phyloP scores from a whole-genome alignment of 1,140 invertebrate species.

The Ceratina calcarata region DNA sequence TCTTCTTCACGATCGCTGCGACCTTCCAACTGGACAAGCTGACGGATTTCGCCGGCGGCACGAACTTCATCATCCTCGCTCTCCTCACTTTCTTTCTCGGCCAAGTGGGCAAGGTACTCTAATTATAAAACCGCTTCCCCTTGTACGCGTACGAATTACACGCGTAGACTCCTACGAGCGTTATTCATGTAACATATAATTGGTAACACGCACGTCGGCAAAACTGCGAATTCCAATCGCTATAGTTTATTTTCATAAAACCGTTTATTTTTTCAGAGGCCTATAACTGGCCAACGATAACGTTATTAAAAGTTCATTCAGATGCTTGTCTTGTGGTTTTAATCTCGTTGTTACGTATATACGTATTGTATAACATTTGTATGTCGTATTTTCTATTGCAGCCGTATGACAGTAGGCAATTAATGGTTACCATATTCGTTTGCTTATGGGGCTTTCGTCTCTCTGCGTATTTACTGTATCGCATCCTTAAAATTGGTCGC shows the following conservation, averaged over 20 bases:
- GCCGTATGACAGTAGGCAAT: slow-evolving; percentile 91
- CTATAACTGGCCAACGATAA: too few relatives aligned
- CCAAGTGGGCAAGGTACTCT: slow-evolving; percentile 86
- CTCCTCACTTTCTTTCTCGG: slow-evolving; percentile 92
- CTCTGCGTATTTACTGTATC: slow-evolving; percentile 91
- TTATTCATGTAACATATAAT: too few relatives aligned
- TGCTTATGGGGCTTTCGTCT: slow-evolving; percentile 92
- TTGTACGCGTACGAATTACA: background rate
- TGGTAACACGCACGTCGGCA: too few relatives aligned
- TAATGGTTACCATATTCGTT: slow-evolving; percentile 92
- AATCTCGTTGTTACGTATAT: background rate
- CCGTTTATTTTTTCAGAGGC: background rate
- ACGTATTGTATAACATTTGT: background rate
- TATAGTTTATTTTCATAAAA: background rate
- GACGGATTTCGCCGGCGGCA: slow-evolving; percentile 94
- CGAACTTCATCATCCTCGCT: slow-evolving; percentile 94
- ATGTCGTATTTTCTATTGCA: slow-evolving; percentile 68
- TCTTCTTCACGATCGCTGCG: slow-evolving; percentile 93
- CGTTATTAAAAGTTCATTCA: background rate
- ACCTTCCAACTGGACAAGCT: slow-evolving; percentile 93
- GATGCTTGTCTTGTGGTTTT: background rate
- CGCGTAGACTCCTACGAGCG: background rate
- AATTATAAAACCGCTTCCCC: slow-evolving; percentile 29
- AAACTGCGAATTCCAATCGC: background rate
- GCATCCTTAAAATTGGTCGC: slow-evolving; percentile 93